A percentile compares a stretch with the other conserved stretches of the same genome.
phyloP scores from a whole-genome alignment of 1,140 invertebrate species.

The Goniozus legneri region DNA sequence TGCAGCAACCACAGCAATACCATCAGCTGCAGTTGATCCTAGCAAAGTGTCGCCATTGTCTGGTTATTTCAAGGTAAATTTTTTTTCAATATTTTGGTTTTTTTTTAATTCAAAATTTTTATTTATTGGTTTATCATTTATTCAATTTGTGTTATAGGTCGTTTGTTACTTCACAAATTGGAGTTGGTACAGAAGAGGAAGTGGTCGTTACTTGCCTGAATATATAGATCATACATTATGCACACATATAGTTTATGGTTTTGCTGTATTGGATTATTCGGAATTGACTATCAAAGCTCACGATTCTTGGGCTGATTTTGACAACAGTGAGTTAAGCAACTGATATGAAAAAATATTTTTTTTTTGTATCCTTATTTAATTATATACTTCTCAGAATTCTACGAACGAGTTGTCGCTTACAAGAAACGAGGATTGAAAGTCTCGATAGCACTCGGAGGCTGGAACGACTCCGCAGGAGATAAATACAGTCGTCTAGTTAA shows the following conservation, averaged over 20 bases:
- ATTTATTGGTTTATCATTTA: not conserved
- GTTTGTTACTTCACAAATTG: constrained; percentile 94
- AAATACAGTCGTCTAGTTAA: constrained; percentile 83
- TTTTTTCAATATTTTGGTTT: not conserved
- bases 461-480: constrained; percentile 84
- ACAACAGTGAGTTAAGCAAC: constrained; percentile 70
- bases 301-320: constrained; percentile 85
- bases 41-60: constrained; percentile 42
- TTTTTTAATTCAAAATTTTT: not conserved
- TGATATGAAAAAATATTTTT: constrained; percentile 10
- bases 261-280: constrained; percentile 79
- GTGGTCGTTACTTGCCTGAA: constrained; percentile 78
- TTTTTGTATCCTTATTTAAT: not conserved
- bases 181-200: constrained; percentile 85
- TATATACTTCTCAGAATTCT: constrained; percentile 63
- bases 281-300: constrained; percentile 76
- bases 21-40: constrained; percentile 42
- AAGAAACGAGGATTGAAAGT: constrained; percentile 81
- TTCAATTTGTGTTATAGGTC: constrained; percentile 60
- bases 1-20: constrained; percentile 15
- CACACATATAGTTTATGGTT: constrained; percentile 90
- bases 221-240: constrained; percentile 83
- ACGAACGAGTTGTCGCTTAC: constrained; percentile 73
- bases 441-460: constrained; percentile 78
- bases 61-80: constrained; percentile 43